Evolutionary conservation across 1,140 invertebrate genomes (phyloP).

Genomic region (Panonychus citri): DNA sequence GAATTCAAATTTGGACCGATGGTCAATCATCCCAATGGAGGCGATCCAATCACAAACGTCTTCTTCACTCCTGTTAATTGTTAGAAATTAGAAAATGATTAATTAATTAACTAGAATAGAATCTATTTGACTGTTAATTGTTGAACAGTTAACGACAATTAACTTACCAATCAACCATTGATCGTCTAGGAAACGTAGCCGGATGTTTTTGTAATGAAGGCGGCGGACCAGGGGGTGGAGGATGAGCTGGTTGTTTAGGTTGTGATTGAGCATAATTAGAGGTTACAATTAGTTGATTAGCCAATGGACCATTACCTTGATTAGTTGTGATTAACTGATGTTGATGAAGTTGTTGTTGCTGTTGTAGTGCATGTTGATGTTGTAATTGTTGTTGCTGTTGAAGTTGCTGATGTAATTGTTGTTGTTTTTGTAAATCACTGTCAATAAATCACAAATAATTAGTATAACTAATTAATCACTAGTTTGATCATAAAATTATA

Average conservation of each 20-base stretch:
- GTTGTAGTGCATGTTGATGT: background rate
- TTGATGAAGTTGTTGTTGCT: slow-evolving; percentile 12
- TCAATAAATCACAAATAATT: slow-evolving; percentile 13
- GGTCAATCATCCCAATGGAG: slow-evolving; percentile 28
- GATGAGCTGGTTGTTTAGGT: slow-evolving; percentile 3
- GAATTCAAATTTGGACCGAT: slow-evolving; percentile 25
- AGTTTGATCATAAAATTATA: no score
- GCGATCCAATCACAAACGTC: slow-evolving; percentile 31
- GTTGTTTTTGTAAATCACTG: slow-evolving; percentile 19
- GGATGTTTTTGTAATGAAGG: slow-evolving; percentile 5
- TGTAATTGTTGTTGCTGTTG: slow-evolving; percentile 12
- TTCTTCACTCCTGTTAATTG: slow-evolving; percentile 5
- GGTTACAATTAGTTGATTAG: background rate
- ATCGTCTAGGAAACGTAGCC: slow-evolving; percentile 1
- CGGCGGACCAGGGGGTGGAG: slow-evolving; percentile 4
- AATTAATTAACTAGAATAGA: no score
- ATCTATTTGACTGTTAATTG: no score
- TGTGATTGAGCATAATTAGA: slow-evolving; percentile 1
- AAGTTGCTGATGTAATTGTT: slow-evolving; percentile 20
- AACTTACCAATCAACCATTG: slow-evolving; percentile 24
- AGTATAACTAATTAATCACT: background rate
- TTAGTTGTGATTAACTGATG: slow-evolving; percentile 1
- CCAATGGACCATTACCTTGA: slow-evolving; percentile 22
- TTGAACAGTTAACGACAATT: no score
- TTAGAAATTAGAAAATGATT: no score